Conservation (phyloP, 1,140 invertebrate genomes). For the Sminthurides bifidus region DNA sequence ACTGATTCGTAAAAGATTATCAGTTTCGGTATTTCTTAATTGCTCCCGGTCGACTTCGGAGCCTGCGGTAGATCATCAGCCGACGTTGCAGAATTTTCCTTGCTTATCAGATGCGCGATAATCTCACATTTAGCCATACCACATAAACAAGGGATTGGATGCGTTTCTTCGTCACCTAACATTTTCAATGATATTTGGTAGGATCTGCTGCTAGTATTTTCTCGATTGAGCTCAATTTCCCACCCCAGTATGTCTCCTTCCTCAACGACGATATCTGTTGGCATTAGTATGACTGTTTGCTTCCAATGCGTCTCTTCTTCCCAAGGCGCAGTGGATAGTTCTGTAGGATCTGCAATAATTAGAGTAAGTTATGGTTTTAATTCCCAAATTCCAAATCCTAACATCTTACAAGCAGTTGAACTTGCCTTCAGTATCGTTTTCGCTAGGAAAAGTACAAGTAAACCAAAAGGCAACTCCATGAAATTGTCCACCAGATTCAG, state of each 20-base stretch:
- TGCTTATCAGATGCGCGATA: constrained; percentile 47
- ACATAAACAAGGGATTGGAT: constrained; percentile 64
- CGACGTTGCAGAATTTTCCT: too few species aligned
- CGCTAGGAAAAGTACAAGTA: constrained; percentile 36
- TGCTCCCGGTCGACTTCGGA: too few species aligned
- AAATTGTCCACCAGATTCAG: constrained; percentile 47
- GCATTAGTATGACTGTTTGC: constrained; percentile 66
- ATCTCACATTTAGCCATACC: constrained; percentile 64
- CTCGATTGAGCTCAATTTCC: constrained; percentile 44
- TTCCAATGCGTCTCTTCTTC: constrained; percentile 87
- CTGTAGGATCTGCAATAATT: constrained; percentile 34
- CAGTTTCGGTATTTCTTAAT: too few species aligned
- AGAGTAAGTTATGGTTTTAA: not conserved
- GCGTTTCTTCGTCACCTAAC: constrained; percentile 56
- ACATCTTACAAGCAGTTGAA: not conserved
- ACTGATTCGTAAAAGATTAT: too few species aligned
- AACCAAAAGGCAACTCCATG: constrained; percentile 54
- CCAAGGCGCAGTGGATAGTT: constrained; percentile 61
- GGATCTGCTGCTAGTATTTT: constrained; percentile 40
- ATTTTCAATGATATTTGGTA: constrained; percentile 57
- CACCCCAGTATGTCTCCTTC: constrained; percentile 53
- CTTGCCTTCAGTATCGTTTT: constrained; percentile 8
- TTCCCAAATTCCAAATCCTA: not conserved
- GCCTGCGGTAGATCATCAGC: too few species aligned
- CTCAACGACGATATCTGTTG: constrained; percentile 35